Base-by-base conservation (phyloP, 2,113 vertebrate genomes). In the Hucho hucho region DNA sequence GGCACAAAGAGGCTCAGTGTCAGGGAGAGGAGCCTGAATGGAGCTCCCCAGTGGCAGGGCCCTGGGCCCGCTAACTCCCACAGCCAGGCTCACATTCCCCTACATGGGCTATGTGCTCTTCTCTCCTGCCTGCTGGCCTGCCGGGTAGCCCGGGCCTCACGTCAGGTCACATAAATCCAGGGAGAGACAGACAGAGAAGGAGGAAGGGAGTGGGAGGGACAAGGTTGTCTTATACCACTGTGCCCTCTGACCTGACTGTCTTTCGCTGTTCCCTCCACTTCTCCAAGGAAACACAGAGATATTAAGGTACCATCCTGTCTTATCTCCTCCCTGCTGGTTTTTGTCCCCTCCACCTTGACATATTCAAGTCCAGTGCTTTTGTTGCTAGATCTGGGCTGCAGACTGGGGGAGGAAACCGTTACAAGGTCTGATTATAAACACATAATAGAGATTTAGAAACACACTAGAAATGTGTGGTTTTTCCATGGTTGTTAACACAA, bases 1-100 rank as follows among this genome's bases (percentile, higher is more conserved):
- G 80, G 81, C 86, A 92, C 92, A 92, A 91, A 92, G 92, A 89
- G 79, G 76, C 81, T 85, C 88, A 91, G 88, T 92, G 90, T 92
- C 70, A 77, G 79, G 74, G 81, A 88, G 82, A 87, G 73, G 86
- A 83, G 86, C 79, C 84, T 89, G 84, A 89, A 89, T 88, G 84
- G 88, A 84, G 88, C 85, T 91, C 89, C 91, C 90, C 83, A 83
- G 90, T 66, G 88, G 88, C 86, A 71, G 63, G 83, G 85, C 80
- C 80, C 79, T 79, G 73, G 73, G 77, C 67, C 78, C 80, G 61
- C 82, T 78, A 11, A 43, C 25, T 25, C n/a, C 49, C 22, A 84
- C 69, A 72, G 73, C 64, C 84, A 84, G 83, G 68, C 88, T 91
- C 89, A 84, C 87, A 84, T 92, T 89, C 83, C 86, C 82, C 78